Evolutionary conservation across 2,888 invertebrate species (phyloP).

Genomic region (Conus canariensis): DNA sequence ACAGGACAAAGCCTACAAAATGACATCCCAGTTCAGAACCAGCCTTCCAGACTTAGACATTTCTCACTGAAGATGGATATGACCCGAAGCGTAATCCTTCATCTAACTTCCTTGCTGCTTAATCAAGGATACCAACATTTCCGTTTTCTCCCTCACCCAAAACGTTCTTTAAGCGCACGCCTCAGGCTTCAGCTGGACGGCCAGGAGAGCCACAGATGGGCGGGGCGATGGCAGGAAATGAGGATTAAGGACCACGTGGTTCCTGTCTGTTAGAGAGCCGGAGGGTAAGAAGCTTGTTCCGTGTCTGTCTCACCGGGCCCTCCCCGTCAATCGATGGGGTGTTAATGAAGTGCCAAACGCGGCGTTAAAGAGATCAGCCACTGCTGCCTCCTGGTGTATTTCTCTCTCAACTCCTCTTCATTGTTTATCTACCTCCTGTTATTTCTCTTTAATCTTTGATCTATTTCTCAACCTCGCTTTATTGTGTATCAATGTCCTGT

Average conservation of each 20-base stretch:
- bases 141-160: neutral
- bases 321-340: slow-evolving; percentile 15
- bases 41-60: no score
- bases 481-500: no score
- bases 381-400: neutral
- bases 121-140: neutral
- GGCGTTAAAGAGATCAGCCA: slow-evolving; percentile 29
- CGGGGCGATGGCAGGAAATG: neutral
- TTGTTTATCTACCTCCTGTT: neutral
- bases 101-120: neutral
- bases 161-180: no score
- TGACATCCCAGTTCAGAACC: no score
- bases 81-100: neutral
- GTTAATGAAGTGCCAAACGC: slow-evolving; percentile 35
- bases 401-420: neutral
- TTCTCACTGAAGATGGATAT: neutral
- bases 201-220: neutral
- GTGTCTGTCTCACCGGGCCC: neutral
- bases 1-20: no score
- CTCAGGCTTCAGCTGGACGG: no score
- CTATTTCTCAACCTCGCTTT: neutral
- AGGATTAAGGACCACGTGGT: neutral
- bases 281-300: neutral
- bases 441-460: neutral
- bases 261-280: neutral